These are phyloP conservation scores for Caenorhabditis sp. DNA, from an alignment of 2,888 invertebrate genomes.

Conservation along the genomic window DNA sequence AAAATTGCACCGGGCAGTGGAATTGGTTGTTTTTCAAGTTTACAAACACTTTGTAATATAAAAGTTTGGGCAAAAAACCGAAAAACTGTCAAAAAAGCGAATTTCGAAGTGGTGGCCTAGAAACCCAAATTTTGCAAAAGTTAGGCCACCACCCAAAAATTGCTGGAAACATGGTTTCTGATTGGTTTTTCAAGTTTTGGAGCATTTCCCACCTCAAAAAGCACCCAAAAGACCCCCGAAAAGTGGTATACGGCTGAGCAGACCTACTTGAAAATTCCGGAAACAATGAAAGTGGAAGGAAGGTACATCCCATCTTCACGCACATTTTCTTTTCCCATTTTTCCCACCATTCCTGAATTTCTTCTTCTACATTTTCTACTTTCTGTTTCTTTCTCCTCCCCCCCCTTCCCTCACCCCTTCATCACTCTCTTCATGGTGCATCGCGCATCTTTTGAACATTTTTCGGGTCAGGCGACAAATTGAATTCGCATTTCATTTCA, in stretches of 20 bases:
- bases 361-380: too few relatives aligned
- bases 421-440: too few relatives aligned
- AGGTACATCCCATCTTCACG: not conserved
- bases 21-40: too few relatives aligned
- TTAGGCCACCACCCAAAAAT: constrained; percentile 6
- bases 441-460: not conserved
- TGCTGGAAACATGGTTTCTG: not conserved
- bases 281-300: not conserved
- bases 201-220: not conserved
- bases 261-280: constrained; percentile 1
- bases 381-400: too few relatives aligned
- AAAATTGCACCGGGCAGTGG: too few relatives aligned
- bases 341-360: constrained; percentile 22
- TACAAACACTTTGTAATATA: too few relatives aligned
- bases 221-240: not conserved
- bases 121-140: not conserved
- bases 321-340: too few relatives aligned
- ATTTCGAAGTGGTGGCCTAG: not conserved
- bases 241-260: too few relatives aligned
- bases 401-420: too few relatives aligned
- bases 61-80: not conserved
- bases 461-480: constrained; percentile 4
- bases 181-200: not conserved
- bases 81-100: not conserved
- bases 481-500: constrained; percentile 16